phyloP scores from a whole-genome alignment of 2,888 invertebrate species.

The Agonopterix heracliana region DNA sequence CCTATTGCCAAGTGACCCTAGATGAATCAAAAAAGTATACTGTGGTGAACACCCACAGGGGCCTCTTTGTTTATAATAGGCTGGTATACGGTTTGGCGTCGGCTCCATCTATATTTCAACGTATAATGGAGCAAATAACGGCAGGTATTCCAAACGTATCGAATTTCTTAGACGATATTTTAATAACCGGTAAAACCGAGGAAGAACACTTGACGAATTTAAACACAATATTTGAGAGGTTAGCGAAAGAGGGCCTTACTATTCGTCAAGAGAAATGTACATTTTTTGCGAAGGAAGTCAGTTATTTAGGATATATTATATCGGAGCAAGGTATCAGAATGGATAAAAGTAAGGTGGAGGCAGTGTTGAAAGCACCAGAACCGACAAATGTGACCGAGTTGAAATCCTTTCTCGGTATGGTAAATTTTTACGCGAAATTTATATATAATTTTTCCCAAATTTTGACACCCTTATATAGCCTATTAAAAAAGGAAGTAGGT shows the following conservation, averaged over 20 bases:
- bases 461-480: conserved; percentile 2
- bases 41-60: conserved; percentile 6
- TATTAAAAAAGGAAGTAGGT: conserved; percentile 1
- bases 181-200: conserved; percentile 1
- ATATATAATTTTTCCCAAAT: not conserved
- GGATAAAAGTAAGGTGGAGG: conserved; percentile 4
- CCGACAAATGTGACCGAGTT: conserved; percentile 5
- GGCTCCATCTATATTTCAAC: conserved; percentile 4
- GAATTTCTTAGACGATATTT: conserved; percentile 4
- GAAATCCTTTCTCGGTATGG: conserved; percentile 5
- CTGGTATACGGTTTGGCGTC: conserved; percentile 6
- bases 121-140: conserved; percentile 2
- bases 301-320: conserved; percentile 7
- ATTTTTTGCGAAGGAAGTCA: conserved; percentile 6
- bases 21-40: conserved; percentile 5
- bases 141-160: conserved; percentile 2
- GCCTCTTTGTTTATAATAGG: conserved; percentile 5
- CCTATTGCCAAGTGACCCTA: too few species aligned
- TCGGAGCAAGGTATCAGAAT: conserved; percentile 2
- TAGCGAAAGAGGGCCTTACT: conserved; percentile 1
- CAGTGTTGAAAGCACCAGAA: not conserved
- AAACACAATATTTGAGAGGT: conserved; percentile 1
- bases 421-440: conserved; percentile 7
- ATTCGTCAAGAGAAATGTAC: conserved; percentile 5
- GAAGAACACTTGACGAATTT: conserved; percentile 1